phyloP scores from a whole-genome alignment of 2,888 invertebrate species.

The Polydrusus tereticollis region DNA sequence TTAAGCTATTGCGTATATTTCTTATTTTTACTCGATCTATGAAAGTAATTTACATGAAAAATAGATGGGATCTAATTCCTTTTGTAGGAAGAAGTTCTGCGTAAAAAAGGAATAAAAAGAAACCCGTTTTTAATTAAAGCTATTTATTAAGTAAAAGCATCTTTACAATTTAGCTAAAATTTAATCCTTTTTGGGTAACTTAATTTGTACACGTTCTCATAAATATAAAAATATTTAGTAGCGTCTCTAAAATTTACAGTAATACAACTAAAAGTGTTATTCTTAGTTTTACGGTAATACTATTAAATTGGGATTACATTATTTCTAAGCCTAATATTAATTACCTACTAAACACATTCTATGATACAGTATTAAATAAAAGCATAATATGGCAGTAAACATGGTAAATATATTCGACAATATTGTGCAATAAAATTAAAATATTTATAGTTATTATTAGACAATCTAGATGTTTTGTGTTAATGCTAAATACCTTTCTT shows the following conservation, averaged over 20 bases:
- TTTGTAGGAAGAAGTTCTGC: too few species aligned
- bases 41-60: too few species aligned
- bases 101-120: background rate
- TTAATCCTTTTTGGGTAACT: conserved; percentile 28
- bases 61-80: too few species aligned
- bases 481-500: too few species aligned
- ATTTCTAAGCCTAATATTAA: background rate
- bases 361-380: conserved; percentile 27
- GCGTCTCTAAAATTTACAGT: conserved; percentile 37
- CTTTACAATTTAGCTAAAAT: conserved; percentile 25
- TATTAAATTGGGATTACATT: background rate
- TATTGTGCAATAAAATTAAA: too few species aligned
- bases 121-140: background rate
- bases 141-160: conserved; percentile 22
- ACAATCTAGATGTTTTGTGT: too few species aligned
- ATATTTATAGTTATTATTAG: too few species aligned
- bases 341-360: conserved; percentile 27
- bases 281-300: conserved; percentile 19
- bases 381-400: conserved; percentile 35
- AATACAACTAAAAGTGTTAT: conserved; percentile 7
- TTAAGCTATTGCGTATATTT: background rate
- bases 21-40: too few species aligned
- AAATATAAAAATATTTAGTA: conserved; percentile 35
- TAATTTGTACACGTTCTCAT: conserved; percentile 42
- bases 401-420: conserved; percentile 30